Base-by-base conservation (phyloP, 1,140 invertebrate species). In the Ceratosolen fusciceps region DNA sequence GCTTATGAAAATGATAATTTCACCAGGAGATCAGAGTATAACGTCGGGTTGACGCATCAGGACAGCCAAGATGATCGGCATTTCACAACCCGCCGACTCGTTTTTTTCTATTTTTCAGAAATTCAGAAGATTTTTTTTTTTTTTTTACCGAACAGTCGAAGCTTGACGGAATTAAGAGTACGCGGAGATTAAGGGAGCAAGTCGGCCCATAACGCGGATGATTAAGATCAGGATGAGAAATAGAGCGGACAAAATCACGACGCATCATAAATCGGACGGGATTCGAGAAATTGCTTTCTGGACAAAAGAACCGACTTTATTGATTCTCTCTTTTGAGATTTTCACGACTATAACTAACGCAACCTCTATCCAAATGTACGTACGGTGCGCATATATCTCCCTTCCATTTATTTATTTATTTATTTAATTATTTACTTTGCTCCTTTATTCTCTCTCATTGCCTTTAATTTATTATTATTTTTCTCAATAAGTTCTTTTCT, bases 251-350 rank as follows among this genome's bases (percentile, higher is more conserved):
- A 21, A 21, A 16, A 31, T 60, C 29, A 54, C 0, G 29, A 10
- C 79, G 71, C 74, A 81, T 80, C 82, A 84, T 84, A 84, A 85
- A 85, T 82, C 80, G 68, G 74, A 77, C 54, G 65, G 81, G 79
- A 83, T 82, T 81, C 73, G 72, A 79, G 77, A 82, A 83, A 85
- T 83, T 84, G 83, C 81, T 82, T 83, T 54, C 74, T 79, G 43
- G 34, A 83, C 82, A 80, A 79, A 80, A 74, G 80, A 74, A 79
- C 65, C 52, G 16, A 52, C 79, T 83, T 82, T 84, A 84, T 84
- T 83, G 84, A 85, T 84, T 83, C 82, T 79, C 80, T 83, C 81
- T 81, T 83, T 84, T 83, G 80, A 84, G 81, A 76, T 80, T 83
- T 83, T 78, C 58, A 74, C 74, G 73, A 54, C 75, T 75, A 70